Evolutionary conservation across 2,113 vertebrate species (phyloP).

Genomic region (Stictonetta naevosa): DNA sequence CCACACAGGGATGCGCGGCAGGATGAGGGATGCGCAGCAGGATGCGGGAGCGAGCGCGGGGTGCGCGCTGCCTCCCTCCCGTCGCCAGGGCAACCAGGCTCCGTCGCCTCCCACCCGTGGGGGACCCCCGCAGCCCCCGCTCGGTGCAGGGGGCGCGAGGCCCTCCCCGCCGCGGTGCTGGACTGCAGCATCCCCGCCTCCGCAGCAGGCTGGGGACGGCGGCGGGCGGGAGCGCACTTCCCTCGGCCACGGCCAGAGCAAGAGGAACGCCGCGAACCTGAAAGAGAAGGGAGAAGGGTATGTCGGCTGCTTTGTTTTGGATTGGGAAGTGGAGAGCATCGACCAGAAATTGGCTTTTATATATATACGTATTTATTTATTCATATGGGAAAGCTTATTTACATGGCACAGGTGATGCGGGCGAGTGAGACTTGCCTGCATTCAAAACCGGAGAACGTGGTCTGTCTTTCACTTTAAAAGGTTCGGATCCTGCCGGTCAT

Average conservation of each 20-base stretch:
- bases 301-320: not conserved
- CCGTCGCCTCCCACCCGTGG: not conserved
- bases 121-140: not conserved
- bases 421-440: not conserved
- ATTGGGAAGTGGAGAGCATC: not conserved
- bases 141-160: not conserved
- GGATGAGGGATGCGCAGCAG: not conserved
- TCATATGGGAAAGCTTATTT: not conserved
- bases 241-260: not conserved
- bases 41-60: not conserved
- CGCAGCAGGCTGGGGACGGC: not conserved
- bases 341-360: not conserved
- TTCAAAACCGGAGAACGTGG: not conserved
- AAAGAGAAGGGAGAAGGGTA: not conserved
- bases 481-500: constrained; percentile 10
- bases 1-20: too few relatives aligned
- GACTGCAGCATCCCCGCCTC: not conserved
- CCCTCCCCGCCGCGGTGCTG: not conserved
- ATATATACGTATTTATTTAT: not conserved
- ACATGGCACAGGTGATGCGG: not conserved
- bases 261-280: not conserved
- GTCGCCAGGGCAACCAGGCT: constrained; percentile 39
- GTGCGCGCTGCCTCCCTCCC: not conserved
- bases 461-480: constrained; percentile 32
- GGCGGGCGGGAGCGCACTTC: not conserved